Conservation (phyloP, 1,140 invertebrate species). For the Pteromalus puparum region DNA sequence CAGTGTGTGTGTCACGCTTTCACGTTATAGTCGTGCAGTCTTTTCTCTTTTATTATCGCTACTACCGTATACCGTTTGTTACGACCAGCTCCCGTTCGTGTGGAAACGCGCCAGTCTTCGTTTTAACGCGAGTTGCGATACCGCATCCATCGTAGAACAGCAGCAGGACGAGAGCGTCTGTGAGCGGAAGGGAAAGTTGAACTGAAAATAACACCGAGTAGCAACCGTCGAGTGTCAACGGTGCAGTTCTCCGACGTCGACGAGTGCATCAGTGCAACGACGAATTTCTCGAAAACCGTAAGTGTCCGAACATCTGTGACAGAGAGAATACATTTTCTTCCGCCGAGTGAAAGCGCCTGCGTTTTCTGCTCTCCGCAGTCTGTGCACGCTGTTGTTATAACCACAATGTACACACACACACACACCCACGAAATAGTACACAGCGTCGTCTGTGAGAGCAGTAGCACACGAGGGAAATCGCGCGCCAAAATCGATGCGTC, state of each 20-base stretch:
- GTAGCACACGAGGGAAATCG: slow-evolving; percentile 2
- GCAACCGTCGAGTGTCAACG: not conserved
- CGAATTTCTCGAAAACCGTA: not conserved
- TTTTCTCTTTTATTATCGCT: not conserved
- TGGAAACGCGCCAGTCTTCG: not conserved
- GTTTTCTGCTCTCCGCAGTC: too few species aligned
- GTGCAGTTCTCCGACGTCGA: not conserved
- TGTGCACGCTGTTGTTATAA: too few species aligned
- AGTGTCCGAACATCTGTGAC: not conserved
- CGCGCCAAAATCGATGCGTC: slow-evolving; percentile 32
- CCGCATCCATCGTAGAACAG: too few species aligned
- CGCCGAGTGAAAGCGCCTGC: not conserved
- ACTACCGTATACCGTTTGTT: too few species aligned
- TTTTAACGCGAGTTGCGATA: not conserved
- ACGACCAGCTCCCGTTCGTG: not conserved
- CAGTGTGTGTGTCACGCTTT: not conserved
- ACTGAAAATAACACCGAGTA: not conserved
- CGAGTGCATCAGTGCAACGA: not conserved
- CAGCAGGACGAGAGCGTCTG: too few species aligned
- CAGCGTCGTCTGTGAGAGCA: not conserved
- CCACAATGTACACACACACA: not conserved
- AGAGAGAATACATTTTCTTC: too few species aligned
- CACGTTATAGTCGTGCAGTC: not conserved
- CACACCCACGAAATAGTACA: too few species aligned
- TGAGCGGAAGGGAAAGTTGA: not conserved